A percentile compares a stretch with the other conserved stretches of the same genome.
These are phyloP conservation scores for Cyprinodon brontotheroides DNA, from an alignment of 2,113 vertebrate genomes.

Conservation along the genomic window DNA sequence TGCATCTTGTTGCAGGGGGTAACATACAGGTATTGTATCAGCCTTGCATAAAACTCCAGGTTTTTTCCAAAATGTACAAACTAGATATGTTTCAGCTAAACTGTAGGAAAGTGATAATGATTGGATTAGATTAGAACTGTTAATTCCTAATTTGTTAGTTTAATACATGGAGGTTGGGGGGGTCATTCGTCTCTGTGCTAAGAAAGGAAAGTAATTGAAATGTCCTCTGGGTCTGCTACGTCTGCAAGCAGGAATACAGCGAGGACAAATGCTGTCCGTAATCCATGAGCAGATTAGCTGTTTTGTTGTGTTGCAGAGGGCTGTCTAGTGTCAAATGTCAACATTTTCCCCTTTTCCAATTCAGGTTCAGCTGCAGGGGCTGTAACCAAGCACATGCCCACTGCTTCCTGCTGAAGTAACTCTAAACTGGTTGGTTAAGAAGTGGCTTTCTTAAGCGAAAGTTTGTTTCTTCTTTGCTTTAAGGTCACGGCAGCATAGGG, in stretches of 20 bases:
- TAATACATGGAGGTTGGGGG: background rate
- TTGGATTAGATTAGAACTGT: background rate
- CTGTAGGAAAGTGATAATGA: no score
- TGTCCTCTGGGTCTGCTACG: background rate
- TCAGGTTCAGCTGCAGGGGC: conserved; percentile 2
- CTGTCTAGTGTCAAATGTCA: conserved; percentile 33
- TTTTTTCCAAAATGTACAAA: background rate
- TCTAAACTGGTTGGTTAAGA: background rate
- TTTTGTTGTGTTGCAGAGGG: conserved; percentile 20
- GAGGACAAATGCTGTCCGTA: conserved; percentile 1
- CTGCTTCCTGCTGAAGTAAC: background rate
- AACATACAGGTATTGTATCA: background rate
- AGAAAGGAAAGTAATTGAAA: conserved; percentile 15
- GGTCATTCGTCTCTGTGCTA: background rate
- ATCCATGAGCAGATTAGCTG: conserved; percentile 2
- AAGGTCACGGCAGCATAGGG: background rate
- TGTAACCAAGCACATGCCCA: background rate
- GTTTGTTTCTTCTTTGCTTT: background rate
- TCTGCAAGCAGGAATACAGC: conserved; percentile 12
- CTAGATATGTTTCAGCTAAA: no score
- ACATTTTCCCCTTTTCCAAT: conserved; percentile 1
- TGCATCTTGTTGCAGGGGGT: background rate
- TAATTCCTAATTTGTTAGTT: background rate
- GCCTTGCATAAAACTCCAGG: background rate
- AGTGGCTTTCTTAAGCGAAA: background rate